A percentile compares a stretch with the other conserved stretches of the same genome.
Evolutionary conservation across 2,113 vertebrate genomes (phyloP).

Genomic region (Perccottus glenii): DNA sequence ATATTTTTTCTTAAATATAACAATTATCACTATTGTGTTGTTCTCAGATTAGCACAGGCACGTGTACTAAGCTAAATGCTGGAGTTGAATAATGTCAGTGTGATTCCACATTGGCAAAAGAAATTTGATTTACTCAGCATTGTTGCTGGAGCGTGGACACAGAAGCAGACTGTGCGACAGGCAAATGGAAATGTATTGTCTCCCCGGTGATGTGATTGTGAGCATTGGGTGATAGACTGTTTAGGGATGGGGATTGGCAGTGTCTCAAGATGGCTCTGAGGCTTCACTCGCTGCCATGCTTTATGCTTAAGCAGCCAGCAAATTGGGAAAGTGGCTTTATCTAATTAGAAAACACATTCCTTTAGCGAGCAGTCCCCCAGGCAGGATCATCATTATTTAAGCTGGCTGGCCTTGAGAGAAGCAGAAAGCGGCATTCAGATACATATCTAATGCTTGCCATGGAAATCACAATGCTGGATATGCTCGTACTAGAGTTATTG

Average conservation of each 20-base stretch:
- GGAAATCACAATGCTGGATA: conserved; percentile 62
- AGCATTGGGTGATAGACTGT: conserved; percentile 55
- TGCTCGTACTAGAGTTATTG: conserved; percentile 56
- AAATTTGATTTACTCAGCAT: conserved; percentile 41
- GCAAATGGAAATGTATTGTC: conserved; percentile 59
- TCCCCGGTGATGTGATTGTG: conserved; percentile 58
- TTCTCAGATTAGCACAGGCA: conserved; percentile 42
- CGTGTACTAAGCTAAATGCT: conserved; percentile 28
- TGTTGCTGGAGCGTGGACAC: conserved; percentile 42
- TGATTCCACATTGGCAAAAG: conserved; percentile 41
- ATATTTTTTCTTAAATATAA: no score
- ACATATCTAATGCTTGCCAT: conserved; percentile 68
- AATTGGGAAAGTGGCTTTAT: conserved; percentile 80
- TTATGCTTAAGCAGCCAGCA: conserved; percentile 80
- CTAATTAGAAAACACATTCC: conserved; percentile 81
- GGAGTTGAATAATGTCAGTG: conserved; percentile 38
- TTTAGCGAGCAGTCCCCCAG: conserved; percentile 73
- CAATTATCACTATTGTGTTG: background rate
- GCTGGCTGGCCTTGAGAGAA: conserved; percentile 73
- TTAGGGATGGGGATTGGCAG: conserved; percentile 64
- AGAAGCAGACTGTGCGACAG: conserved; percentile 34
- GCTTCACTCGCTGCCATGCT: conserved; percentile 69
- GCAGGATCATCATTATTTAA: conserved; percentile 81
- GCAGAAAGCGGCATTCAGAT: conserved; percentile 70
- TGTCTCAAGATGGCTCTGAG: conserved; percentile 69